A percentile compares a stretch with the other conserved stretches of the same genome.
These are phyloP conservation scores for Pagetopsis macropterus DNA, from an alignment of 2,797 vertebrate species.

Conservation along the genomic window DNA sequence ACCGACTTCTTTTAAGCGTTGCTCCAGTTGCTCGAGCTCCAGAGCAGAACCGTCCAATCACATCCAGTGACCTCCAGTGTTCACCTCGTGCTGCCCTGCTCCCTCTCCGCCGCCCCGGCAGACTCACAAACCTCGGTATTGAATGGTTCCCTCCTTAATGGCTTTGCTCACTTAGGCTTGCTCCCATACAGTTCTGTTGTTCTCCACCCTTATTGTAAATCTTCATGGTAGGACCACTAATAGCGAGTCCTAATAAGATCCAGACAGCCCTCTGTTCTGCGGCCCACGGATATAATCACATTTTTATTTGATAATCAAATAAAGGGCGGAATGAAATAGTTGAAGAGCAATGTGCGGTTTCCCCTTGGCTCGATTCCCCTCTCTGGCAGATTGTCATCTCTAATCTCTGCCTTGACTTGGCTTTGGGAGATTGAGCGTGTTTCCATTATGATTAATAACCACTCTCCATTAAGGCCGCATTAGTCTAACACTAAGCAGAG, in stretches of 20 bases:
- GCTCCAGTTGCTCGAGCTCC: constrained; percentile 9
- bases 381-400: constrained; percentile 73
- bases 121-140: constrained; percentile 72
- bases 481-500: constrained; percentile 68
- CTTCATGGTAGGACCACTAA: constrained; percentile 77
- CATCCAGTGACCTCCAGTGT: constrained; percentile 40
- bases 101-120: constrained; percentile 50
- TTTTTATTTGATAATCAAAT: constrained; percentile 84
- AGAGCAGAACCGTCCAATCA: constrained; percentile 43
- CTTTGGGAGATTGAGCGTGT: constrained; percentile 56
- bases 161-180: constrained; percentile 73
- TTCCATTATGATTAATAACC: constrained; percentile 78
- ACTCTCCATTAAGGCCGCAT: constrained; percentile 72
- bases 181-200: constrained; percentile 77
- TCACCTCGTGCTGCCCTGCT: constrained; percentile 24
- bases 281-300: constrained; percentile 79
- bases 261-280: constrained; percentile 77
- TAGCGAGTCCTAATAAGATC: constrained; percentile 76
- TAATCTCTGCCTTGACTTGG: constrained; percentile 66
- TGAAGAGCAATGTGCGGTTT: constrained; percentile 76
- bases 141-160: constrained; percentile 77
- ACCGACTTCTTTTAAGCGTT: constrained; percentile 2
- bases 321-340: constrained; percentile 79
- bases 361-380: constrained; percentile 31
- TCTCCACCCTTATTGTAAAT: constrained; percentile 78